Evolutionary conservation across 1,140 invertebrate species (phyloP).

Genomic region (Saccostrea glomerata): DNA sequence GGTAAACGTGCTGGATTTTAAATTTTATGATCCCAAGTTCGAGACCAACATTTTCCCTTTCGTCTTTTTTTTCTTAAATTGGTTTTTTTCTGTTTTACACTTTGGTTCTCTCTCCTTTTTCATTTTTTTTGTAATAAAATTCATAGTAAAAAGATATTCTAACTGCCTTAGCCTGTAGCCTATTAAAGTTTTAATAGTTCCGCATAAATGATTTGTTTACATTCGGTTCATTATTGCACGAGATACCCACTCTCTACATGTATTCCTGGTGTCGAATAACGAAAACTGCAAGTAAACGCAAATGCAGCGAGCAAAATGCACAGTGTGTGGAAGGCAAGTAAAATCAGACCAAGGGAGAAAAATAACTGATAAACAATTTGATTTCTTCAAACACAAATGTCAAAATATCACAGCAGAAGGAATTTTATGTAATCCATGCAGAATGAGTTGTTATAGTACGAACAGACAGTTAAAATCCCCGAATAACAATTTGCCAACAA

Average conservation of each 20-base stretch:
- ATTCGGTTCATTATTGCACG: background rate
- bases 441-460: background rate
- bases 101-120: background rate
- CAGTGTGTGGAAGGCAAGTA: background rate
- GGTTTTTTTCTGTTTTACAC: background rate
- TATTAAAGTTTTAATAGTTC: background rate
- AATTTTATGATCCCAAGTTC: background rate
- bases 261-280: background rate
- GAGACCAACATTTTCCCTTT: background rate
- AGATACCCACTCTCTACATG: background rate
- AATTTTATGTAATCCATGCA: background rate
- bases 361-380: background rate
- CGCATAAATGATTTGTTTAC: background rate
- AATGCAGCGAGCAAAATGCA: background rate
- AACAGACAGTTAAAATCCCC: background rate
- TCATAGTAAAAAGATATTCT: background rate
- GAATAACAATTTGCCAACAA: background rate
- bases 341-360: background rate
- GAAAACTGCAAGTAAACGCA: background rate
- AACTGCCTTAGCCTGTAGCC: background rate
- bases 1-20: background rate
- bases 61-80: background rate
- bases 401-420: background rate
- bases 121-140: background rate
- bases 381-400: background rate